Conservation (phyloP, 2,797 vertebrate species). For the Pelochelys cantorii region DNA sequence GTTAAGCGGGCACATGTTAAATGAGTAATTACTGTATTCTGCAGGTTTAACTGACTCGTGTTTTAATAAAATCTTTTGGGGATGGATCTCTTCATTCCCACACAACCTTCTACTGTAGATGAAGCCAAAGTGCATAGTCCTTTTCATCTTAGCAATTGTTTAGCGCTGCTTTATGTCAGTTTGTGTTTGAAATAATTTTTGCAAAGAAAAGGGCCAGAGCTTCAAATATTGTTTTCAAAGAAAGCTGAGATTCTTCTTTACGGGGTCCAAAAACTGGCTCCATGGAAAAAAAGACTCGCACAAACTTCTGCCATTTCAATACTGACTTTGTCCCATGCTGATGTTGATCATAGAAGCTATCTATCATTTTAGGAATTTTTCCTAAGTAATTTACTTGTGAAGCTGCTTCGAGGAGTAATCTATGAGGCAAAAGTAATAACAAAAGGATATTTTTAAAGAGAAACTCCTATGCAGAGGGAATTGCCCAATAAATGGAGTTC, state of each 20-base stretch:
- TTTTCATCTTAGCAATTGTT: background rate
- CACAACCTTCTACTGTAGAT: background rate
- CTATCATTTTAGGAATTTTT: slow-evolving; percentile 12
- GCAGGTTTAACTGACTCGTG: background rate
- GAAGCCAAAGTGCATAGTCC: background rate
- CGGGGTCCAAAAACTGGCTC: background rate
- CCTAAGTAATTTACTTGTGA: background rate
- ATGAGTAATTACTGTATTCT: background rate
- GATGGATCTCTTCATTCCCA: background rate
- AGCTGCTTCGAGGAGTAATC: background rate
- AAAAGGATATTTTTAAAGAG: slow-evolving; percentile 11
- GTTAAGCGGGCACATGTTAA: no score
- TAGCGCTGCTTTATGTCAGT: background rate
- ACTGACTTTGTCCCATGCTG: background rate
- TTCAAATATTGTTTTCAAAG: background rate
- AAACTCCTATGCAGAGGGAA: slow-evolving; percentile 10
- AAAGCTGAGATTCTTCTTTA: background rate
- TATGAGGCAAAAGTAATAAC: background rate
- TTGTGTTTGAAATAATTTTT: background rate
- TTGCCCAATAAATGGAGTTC: slow-evolving; percentile 33
- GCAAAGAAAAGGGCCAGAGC: background rate
- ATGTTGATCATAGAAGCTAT: background rate
- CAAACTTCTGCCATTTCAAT: background rate
- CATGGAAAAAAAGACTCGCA: background rate
- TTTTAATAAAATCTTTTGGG: background rate